Percentiles rank a stretch among this genome's conserved stretches.
phyloP scores from a whole-genome alignment of 2,888 invertebrate species.

The Polydrusus cervinus region DNA sequence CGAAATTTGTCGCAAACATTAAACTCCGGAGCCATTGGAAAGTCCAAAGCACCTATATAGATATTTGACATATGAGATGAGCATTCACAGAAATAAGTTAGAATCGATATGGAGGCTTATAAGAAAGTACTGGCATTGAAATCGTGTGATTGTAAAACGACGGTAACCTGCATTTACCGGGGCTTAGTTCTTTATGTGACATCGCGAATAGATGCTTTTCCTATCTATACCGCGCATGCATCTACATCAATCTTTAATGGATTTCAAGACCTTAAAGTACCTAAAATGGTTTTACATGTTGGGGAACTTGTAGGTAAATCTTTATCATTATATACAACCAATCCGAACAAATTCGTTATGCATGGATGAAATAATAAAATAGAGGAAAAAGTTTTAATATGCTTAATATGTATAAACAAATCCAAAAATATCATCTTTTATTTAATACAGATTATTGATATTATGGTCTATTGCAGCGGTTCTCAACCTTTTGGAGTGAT shows the following conservation, averaged over 20 bases:
- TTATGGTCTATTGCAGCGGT: too few relatives aligned
- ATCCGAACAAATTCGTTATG: too few relatives aligned
- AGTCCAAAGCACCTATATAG: neutral
- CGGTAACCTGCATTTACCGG: constrained; percentile 59
- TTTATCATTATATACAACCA: too few relatives aligned
- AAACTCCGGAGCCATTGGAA: neutral
- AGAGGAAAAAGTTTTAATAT: too few relatives aligned
- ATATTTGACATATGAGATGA: neutral
- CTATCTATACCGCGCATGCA: constrained; percentile 45
- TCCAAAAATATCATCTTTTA: too few relatives aligned
- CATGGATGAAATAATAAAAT: too few relatives aligned
- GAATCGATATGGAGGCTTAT: constrained; percentile 44
- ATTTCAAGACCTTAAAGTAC: neutral
- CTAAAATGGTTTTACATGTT: neutral
- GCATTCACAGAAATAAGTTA: constrained; percentile 40
- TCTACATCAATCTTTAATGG: constrained; percentile 33
- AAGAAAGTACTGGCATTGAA: constrained; percentile 59
- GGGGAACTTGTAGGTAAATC: too few relatives aligned
- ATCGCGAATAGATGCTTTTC: constrained; percentile 40
- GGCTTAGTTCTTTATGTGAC: constrained; percentile 57
- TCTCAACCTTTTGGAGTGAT: too few relatives aligned
- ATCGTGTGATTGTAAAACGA: constrained; percentile 59
- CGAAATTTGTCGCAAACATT: neutral
- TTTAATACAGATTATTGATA: too few relatives aligned
- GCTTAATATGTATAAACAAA: too few relatives aligned